Evolutionary conservation across 1,140 invertebrate genomes (phyloP).

Genomic region (Panagrolaimus sp.): DNA sequence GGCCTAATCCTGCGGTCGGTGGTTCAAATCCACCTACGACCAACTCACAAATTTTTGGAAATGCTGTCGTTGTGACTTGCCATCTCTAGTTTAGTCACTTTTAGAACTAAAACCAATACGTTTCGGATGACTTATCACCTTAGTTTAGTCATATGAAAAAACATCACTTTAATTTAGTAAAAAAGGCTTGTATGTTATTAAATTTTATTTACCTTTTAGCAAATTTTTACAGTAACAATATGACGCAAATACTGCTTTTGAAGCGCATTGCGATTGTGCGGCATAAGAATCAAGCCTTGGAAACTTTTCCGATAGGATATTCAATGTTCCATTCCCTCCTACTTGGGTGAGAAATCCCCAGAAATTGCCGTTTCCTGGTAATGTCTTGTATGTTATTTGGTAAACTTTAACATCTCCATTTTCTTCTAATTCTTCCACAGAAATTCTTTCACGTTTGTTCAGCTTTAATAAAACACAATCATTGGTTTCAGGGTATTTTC

Average conservation of each 20-base stretch:
- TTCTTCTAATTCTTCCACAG: neutral
- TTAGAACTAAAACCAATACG: too few relatives aligned
- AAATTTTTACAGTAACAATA: constrained; percentile 5
- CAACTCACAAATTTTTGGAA: too few relatives aligned
- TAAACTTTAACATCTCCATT: neutral
- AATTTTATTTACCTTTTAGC: too few relatives aligned
- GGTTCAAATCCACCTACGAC: too few relatives aligned
- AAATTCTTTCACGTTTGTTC: neutral
- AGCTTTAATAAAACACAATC: neutral
- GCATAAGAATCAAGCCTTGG: neutral
- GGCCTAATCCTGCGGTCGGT: too few relatives aligned
- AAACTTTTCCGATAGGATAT: neutral
- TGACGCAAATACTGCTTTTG: neutral
- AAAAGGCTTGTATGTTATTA: too few relatives aligned
- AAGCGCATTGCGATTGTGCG: neutral
- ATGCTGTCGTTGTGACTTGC: too few relatives aligned
- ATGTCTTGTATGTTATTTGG: neutral
- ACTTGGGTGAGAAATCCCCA: neutral
- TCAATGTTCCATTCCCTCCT: neutral
- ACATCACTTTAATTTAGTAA: too few relatives aligned
- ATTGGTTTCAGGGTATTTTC: neutral
- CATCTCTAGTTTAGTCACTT: too few relatives aligned
- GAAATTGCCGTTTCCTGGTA: neutral
- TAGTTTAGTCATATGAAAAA: too few relatives aligned
- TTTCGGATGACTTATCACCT: too few relatives aligned